Evolutionary conservation across 2,888 invertebrate genomes (phyloP), one percentile per base, ranked within the genome.

Genomic region (Melinopterus prodromus): DNA sequence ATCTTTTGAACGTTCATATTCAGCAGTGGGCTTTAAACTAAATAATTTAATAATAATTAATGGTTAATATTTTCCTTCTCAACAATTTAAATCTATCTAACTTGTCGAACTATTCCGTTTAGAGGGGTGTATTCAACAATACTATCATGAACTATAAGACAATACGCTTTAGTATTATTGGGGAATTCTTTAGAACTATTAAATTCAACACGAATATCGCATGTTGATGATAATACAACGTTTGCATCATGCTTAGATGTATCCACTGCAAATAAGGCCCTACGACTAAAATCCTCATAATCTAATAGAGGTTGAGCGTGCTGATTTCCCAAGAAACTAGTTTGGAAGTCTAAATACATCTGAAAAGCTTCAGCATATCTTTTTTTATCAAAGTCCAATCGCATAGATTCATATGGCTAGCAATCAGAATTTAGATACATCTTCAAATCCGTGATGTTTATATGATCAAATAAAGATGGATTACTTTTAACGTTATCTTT

Each of bases 351-450:
- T 7, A 71, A n/a, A 37, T 76, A 79, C 79, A 76, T 76, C 16
- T 70, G 76, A 69, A 75, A 78, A 12, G 74, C 53, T 53, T 75
- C 75, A 69, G 75, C 76, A 16, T 71, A 79, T 37, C 37, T 35
- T n/a, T 76, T 79, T 15, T 76, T 71, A 12, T 53, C 36, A 14
- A 81, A 76, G 71, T 81, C 74, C 6, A 79, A 26, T 77, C 80
- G 77, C 71, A 82, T 71, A 77, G 72, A 15, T 70, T 79, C 70
- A n/a, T 82, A 82, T 7, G 79, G 82, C 38, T 78, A 81, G 14
- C 15, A 71, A 6, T 82, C 82, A n/a, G 79, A 76, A 72, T 82
- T 82, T 16, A 81, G 69, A 71, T 80, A 74, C 26, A 82, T 35
- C 78, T 78, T 75, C 15, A 78, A 15, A 78, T 78, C 75, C 7